Percentiles rank a stretch among this genome's conserved stretches.
Conservation (phyloP, 2,888 invertebrate genomes). For the Caenorhabditis japonica region DNA sequence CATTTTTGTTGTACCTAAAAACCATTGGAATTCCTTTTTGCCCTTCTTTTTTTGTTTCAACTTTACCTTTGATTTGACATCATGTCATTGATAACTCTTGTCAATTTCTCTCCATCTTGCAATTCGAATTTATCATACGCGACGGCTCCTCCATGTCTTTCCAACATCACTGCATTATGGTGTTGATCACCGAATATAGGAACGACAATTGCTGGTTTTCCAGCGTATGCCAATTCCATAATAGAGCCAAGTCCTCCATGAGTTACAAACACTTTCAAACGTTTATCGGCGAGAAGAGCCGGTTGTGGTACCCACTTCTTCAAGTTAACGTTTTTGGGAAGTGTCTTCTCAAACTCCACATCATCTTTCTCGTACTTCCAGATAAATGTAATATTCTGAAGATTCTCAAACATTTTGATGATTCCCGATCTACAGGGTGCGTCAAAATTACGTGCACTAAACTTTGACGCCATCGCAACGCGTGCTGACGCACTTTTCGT, state of each 20-base stretch:
- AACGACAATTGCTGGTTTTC: slow-evolving; percentile 36
- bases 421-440: slow-evolving; percentile 31
- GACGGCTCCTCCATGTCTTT: slow-evolving; percentile 27
- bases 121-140: slow-evolving; percentile 31
- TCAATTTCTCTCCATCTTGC: slow-evolving; percentile 16
- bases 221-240: slow-evolving; percentile 35
- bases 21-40: not conserved
- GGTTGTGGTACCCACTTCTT: slow-evolving; percentile 38
- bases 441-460: no score
- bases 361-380: slow-evolving; percentile 34
- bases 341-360: not conserved
- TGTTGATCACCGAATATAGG: slow-evolving; percentile 36
- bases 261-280: slow-evolving; percentile 34
- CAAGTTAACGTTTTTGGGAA: slow-evolving; percentile 24
- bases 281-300: slow-evolving; percentile 29
- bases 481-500: no score
- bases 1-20: no score
- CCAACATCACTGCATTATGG: slow-evolving; percentile 24
- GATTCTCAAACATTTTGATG: slow-evolving; percentile 29
- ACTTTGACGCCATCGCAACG: no score
- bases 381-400: slow-evolving; percentile 32
- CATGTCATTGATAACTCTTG: not conserved
- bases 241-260: slow-evolving; percentile 37
- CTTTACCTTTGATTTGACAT: slow-evolving; percentile 2
- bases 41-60: no score